phyloP scores from a whole-genome alignment of 2,113 vertebrate species.

The Oophaga pumilio region DNA sequence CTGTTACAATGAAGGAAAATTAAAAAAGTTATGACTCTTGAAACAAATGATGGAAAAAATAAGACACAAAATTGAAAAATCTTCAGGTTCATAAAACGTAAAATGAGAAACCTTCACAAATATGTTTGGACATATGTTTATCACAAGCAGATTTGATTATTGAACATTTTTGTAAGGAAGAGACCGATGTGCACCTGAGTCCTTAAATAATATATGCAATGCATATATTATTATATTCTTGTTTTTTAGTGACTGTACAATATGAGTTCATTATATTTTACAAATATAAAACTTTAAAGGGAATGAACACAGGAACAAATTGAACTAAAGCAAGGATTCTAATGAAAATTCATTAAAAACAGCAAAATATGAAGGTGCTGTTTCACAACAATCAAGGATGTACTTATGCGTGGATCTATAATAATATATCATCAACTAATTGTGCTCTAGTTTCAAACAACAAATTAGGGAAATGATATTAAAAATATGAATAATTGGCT shows the following conservation, averaged over 20 bases:
- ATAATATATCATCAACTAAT: conserved; percentile 14
- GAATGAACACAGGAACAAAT: background rate
- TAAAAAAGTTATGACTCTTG: too few species aligned
- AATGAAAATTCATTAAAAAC: conserved; percentile 43
- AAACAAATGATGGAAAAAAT: too few species aligned
- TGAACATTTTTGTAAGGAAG: too few species aligned
- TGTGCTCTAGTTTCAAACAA: conserved; percentile 11
- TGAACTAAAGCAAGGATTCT: conserved; percentile 37
- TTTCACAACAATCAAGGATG: background rate
- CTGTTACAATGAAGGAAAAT: too few species aligned
- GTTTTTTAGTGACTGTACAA: background rate
- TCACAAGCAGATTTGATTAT: too few species aligned
- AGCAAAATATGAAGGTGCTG: conserved; percentile 22
- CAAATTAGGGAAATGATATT: conserved; percentile 38
- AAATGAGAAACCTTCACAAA: too few species aligned
- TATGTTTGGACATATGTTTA: too few species aligned
- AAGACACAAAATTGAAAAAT: too few species aligned
- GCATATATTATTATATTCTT: background rate
- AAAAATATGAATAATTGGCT: conserved; percentile 36
- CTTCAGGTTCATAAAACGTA: too few species aligned
- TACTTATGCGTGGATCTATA: conserved; percentile 7
- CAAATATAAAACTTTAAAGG: background rate
- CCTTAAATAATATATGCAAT: background rate
- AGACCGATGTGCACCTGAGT: background rate
- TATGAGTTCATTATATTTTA: background rate